phyloP scores from a whole-genome alignment of 2,113 vertebrate species.

The Motacilla alba region DNA sequence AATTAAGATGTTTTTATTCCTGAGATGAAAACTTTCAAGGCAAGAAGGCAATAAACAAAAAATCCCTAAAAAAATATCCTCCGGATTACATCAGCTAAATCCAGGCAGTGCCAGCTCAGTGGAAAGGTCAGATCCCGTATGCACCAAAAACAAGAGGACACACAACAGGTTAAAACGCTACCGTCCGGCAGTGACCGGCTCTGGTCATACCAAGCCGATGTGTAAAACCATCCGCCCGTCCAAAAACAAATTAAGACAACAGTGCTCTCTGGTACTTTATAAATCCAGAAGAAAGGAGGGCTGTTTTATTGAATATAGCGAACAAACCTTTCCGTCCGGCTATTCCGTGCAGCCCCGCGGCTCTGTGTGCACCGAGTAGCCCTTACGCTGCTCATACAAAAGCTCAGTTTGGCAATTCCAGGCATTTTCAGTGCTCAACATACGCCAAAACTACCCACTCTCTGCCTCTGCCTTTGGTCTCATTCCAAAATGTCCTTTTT shows the following conservation, averaged over 20 bases:
- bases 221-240: slow-evolving; percentile 51
- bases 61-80: neutral
- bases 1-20: slow-evolving; percentile 7
- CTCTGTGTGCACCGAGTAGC: slow-evolving; percentile 39
- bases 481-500: slow-evolving; percentile 57
- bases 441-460: slow-evolving; percentile 68
- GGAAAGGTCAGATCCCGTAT: neutral
- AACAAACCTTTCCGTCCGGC: slow-evolving; percentile 63
- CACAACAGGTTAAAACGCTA: slow-evolving; percentile 63
- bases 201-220: slow-evolving; percentile 52
- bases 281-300: slow-evolving; percentile 49
- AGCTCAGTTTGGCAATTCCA: slow-evolving; percentile 66
- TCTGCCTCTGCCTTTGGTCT: slow-evolving; percentile 62
- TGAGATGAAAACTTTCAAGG: slow-evolving; percentile 15
- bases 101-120: neutral
- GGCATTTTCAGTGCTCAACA: slow-evolving; percentile 56
- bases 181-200: slow-evolving; percentile 22
- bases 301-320: slow-evolving; percentile 41
- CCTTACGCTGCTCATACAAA: slow-evolving; percentile 51
- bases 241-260: slow-evolving; percentile 56
- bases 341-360: slow-evolving; percentile 28
- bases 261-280: slow-evolving; percentile 52
- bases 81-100: neutral
- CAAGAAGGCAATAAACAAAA: slow-evolving; percentile 21
- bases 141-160: slow-evolving; percentile 38